Base-by-base conservation (phyloP, 2,888 invertebrate genomes). In the Phyto melanocephala region DNA sequence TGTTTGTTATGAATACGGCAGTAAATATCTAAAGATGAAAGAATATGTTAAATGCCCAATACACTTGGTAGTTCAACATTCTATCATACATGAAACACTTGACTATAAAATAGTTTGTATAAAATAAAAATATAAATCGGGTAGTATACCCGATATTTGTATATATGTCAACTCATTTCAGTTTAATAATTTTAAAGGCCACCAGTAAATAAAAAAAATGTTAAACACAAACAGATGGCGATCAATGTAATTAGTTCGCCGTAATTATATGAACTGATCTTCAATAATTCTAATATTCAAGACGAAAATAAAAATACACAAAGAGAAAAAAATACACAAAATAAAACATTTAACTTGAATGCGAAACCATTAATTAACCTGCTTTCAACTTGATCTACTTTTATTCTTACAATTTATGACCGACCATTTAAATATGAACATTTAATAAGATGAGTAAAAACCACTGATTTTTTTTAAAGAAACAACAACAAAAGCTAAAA, bases 311-410 rank as follows among this genome's bases (percentile, higher is more conserved):
- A 24, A 37, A 37, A 22, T 28, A n/a, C n/a, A n/a, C n/a, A n/a
- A 50, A 70, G 22, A 71, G 42, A 1, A 65, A 20, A 67, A 52
- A 15, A 11, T 3, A 22, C 4, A 24, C 13, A 67, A 33, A 45
- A 20, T 10, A 45, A 71, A 67, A 22, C 52, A 47, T 80, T 68
- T 80, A 67, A 50, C 52, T 33, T 63, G 47, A 50, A 74, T 56
- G 78, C 58, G 62, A 63, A 74, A 56, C 62, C 70, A 74, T 68
- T 78, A 78, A 78, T 81, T 81, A 81, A 81, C 81, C 81, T 68
- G 78, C 58, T 78, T 81, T 70, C 78, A 65, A 74, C 67, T 63
- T 81, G 81, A 58, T 74, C 81, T 45, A 81, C 72, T 78, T 81
- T 65, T 62, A n/a, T 72, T 74, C 35, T 47, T 70, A 62, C 56